Base-by-base conservation (phyloP, 2,113 vertebrate genomes). In the Procapra przewalskii region DNA sequence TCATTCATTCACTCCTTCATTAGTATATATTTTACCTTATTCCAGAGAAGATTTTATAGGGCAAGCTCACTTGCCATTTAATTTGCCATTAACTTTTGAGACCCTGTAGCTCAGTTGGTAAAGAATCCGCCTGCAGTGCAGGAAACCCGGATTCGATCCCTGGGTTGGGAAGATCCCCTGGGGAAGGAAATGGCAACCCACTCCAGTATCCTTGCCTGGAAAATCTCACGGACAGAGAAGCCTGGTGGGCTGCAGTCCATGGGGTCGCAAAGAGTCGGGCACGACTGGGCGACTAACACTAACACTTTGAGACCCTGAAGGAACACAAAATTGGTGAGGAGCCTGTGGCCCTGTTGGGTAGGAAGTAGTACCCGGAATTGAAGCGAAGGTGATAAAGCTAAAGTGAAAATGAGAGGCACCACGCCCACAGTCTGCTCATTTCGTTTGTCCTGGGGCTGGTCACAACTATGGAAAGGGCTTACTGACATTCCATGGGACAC, bases 1-100 rank as follows among this genome's bases (percentile, higher is more conserved):
- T 83, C n/a, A 9, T 48, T 93, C 50, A 19, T 36, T 36, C 19
- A 27, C 14, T 81, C 16, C 3, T 57, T 95, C 45, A 62, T 59
- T 91, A 23, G 43, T 45, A 59, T n/a, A 81, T 48, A 62, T 54
- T 89, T 93, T 90, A 93, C 13, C 55, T 86, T 89, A 25, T 21
- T 64, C 33, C 52, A 64, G 40, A 33, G 50, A 92, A 88, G 10
- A 48, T 40, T 75, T 81, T 59, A 15, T 62, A 59, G 48, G 54
- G 27, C 31, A 45, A 88, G 33, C 15, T 33, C 48, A 77, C 12
- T 60, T 54, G 64, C 50, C 23, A 43, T 88, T 77, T 75, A 75
- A 84, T 33, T 90, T 57, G 11, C 11, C 16, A 19, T 12, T 60
- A 7, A 48, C 27, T 79, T 91, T 25, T 4, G 92, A 21, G 45